phyloP scores from a whole-genome alignment of 2,888 invertebrate species.

The Watsonalla binaria region DNA sequence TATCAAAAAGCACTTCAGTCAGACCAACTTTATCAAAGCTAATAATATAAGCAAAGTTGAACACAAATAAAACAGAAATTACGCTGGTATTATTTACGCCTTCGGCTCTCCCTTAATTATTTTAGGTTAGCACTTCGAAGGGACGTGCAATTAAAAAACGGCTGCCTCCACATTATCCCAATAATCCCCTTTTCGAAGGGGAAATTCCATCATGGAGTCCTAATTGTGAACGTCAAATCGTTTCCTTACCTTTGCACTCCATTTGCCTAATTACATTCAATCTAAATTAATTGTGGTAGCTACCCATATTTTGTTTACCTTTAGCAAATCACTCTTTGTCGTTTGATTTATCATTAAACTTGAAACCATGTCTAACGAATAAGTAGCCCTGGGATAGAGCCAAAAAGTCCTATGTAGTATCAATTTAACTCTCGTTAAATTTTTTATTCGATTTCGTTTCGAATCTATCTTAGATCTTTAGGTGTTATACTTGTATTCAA shows the following conservation, averaged over 20 bases:
- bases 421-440: no score
- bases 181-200: constrained; percentile 30
- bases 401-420: no score
- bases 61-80: constrained; percentile 1
- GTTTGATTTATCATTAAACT: no score
- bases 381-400: no score
- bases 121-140: constrained; percentile 27
- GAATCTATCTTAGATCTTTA: no score
- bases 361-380: no score
- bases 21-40: not conserved
- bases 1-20: constrained; percentile 1
- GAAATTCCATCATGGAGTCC: constrained; percentile 22
- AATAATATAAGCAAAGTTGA: not conserved
- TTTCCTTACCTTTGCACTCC: constrained; percentile 27
- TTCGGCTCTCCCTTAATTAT: constrained; percentile 26
- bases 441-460: no score
- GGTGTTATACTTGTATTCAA: no score
- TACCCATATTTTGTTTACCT: not conserved
- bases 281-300: not conserved
- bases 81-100: not conserved
- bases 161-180: constrained; percentile 30
- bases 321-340: no score
- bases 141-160: constrained; percentile 33
- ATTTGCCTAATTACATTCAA: constrained; percentile 21
- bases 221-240: constrained; percentile 29